phyloP scores from a whole-genome alignment of 2,113 vertebrate species.

The Caracal caracal region DNA sequence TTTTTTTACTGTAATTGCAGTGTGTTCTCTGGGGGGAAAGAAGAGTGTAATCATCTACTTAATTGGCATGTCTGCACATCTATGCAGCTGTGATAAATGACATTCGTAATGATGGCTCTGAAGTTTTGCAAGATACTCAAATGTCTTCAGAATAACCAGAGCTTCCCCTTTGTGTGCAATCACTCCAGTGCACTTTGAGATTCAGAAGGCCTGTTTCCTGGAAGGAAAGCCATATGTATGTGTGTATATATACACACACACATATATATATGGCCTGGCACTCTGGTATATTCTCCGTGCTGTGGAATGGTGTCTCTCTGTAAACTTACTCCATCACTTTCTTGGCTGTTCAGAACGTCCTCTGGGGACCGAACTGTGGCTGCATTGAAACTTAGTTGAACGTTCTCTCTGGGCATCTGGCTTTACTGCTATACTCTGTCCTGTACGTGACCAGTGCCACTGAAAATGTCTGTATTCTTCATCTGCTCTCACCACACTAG shows the following conservation, averaged over 20 bases:
- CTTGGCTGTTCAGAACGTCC: neutral
- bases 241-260: too few species aligned
- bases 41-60: constrained; percentile 1
- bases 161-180: neutral
- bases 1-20: constrained; percentile 12
- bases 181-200: neutral
- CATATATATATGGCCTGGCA: neutral
- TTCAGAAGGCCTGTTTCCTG: neutral
- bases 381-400: neutral
- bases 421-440: neutral
- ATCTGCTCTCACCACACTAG: neutral
- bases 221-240: neutral
- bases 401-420: neutral
- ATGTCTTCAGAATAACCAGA: neutral
- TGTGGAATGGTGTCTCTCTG: neutral
- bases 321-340: neutral
- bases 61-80: constrained; percentile 55
- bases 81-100: neutral
- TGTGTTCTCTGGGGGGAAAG: neutral
- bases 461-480: neutral
- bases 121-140: neutral
- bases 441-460: neutral
- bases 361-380: neutral
- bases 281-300: neutral
- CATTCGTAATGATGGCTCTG: neutral